Base-by-base conservation (phyloP, 2,797 vertebrate species). In the Chelidonichthys spinosus region DNA sequence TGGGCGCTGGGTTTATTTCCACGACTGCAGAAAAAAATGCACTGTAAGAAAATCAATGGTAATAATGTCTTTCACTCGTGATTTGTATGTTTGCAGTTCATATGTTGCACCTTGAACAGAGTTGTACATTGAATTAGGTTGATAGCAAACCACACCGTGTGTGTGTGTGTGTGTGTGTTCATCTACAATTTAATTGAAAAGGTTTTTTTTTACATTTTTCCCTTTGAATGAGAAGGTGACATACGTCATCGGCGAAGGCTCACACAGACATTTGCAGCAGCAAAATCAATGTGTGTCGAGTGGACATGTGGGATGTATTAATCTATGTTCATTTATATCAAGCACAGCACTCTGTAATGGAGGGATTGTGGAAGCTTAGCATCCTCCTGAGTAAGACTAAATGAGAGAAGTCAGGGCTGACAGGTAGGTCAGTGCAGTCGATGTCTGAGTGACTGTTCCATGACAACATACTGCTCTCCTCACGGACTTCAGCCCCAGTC, bases 311-410 rank as follows among this genome's bases (percentile, higher is more conserved):
- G 62, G 60, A 69, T 43, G 53, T 75, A 66, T 79, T 85, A 81
- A 90, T 90, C 75, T 77, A 64, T 68, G 47, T 75, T 82, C 69
- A 63, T 89, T 90, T 87, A 64, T 79, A 88, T 86, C 83, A 87
- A 77, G 68, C 64, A 69, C 60, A 76, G 65, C 78, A 65, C 68
- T 55, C 44, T 78, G 79, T 80, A 25, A 62, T 66, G 35, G 66
- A 72, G n/a, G 75, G 79, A 85, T 75, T 85, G 60, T 79, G 63
- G 74, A 72, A 65, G 79, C 78, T 86, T 62, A 73, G 76, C 79
- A 44, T 74, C 76, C 74, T 83, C 65, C 66, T 53, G 70, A 79
- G 80, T 71, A 81, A 79, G 72, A 82, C 82, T 78, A 83, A 88
- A 87, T 86, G 72, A 87, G 84, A 83, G 63, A 79, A 85, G 79